phyloP scores from a whole-genome alignment of 2,888 invertebrate species.

The Marasmarcha lunaedactyla region DNA sequence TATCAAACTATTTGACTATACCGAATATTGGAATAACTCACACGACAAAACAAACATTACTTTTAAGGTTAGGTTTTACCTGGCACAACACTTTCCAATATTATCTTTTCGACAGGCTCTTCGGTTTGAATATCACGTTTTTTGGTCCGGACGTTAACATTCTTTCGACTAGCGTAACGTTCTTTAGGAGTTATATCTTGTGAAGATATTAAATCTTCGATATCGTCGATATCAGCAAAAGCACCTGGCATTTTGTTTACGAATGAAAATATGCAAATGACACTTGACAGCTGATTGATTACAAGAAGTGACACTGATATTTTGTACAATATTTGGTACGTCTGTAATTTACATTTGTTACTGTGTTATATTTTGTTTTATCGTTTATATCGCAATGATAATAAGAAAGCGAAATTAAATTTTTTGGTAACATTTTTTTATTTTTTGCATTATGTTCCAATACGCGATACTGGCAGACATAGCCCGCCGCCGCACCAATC shows the following conservation, averaged over 20 bases:
- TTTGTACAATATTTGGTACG: too few relatives aligned
- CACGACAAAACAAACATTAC: background rate
- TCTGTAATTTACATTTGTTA: too few relatives aligned
- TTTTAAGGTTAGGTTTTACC: constrained; percentile 61
- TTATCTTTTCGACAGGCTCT: constrained; percentile 50
- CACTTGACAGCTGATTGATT: background rate
- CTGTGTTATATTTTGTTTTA: too few relatives aligned
- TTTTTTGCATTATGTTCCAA: too few relatives aligned
- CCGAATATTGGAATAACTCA: too few relatives aligned
- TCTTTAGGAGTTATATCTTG: constrained; percentile 85
- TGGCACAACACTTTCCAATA: constrained; percentile 72
- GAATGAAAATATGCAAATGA: background rate
- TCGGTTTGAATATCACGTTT: constrained; percentile 41
- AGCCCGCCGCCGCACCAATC: too few relatives aligned
- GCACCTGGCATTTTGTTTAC: constrained; percentile 63
- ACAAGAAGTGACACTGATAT: too few relatives aligned
- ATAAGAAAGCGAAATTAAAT: too few relatives aligned
- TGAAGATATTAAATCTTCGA: constrained; percentile 85
- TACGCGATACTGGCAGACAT: too few relatives aligned
- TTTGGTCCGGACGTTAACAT: constrained; percentile 75
- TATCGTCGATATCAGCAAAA: constrained; percentile 82
- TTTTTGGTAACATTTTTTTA: too few relatives aligned
- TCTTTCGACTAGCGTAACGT: constrained; percentile 78
- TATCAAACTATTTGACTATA: too few relatives aligned
- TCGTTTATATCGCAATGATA: too few relatives aligned